These are phyloP conservation scores for Murina feae DNA, from an alignment of 2,113 vertebrate species.

Conservation along the genomic window DNA sequence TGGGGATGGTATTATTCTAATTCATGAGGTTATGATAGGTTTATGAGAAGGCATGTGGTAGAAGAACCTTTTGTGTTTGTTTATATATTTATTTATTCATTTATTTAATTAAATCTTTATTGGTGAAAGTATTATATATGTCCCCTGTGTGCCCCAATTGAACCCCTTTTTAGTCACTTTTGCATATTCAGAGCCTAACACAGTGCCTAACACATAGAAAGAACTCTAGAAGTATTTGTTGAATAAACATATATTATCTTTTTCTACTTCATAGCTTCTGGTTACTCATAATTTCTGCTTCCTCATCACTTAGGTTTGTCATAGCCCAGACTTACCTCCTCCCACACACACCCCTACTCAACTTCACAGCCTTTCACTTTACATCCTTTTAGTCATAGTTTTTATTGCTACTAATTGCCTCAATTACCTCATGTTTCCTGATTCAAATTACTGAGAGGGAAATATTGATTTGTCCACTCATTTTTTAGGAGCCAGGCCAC, in stretches of 20 bases:
- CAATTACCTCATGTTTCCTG: not conserved
- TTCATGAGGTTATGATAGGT: too few species aligned
- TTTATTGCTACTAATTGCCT: slow-evolving; percentile 12
- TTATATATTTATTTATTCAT: too few species aligned
- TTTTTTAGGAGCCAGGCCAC: not conserved
- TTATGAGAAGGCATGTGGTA: too few species aligned
- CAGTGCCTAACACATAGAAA: not conserved
- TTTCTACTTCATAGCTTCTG: not conserved
- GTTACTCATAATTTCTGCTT: slow-evolving; percentile 9
- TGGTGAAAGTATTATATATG: too few species aligned
- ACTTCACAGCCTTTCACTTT: not conserved
- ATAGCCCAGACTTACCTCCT: not conserved
- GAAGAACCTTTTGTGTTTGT: not conserved
- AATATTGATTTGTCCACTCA: not conserved
- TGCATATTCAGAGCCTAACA: not conserved
- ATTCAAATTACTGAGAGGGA: slow-evolving; percentile 19
- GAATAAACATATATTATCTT: not conserved
- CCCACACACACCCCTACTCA: not conserved
- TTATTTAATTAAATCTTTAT: too few species aligned
- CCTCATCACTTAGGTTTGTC: not conserved
- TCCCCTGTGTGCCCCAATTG: too few species aligned
- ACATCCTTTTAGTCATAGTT: not conserved
- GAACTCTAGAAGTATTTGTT: slow-evolving; percentile 5
- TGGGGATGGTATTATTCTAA: too few species aligned
- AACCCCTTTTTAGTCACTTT: not conserved